A percentile compares a stretch with the other conserved stretches of the same genome.
Evolutionary conservation across 1,140 invertebrate genomes (phyloP).

Genomic region (Pentalonia nigronervosa): DNA sequence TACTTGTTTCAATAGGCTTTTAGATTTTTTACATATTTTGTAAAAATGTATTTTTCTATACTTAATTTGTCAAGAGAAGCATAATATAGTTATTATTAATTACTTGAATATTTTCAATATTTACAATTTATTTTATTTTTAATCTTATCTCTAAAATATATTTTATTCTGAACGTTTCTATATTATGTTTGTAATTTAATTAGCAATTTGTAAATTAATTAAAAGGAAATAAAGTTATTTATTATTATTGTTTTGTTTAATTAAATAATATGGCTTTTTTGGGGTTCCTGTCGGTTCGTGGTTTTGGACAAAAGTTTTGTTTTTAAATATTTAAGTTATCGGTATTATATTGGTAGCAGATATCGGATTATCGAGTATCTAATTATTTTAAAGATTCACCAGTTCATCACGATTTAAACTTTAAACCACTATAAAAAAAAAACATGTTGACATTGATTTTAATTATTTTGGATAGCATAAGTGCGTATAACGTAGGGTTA

Average conservation of each 20-base stretch:
- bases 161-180: not conserved
- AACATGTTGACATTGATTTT: not conserved
- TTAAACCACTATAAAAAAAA: not conserved
- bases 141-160: not conserved
- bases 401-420: not conserved
- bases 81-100: not conserved
- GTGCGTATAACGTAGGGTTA: not conserved
- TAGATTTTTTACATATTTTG: too few relatives aligned
- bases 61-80: too few relatives aligned
- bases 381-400: not conserved
- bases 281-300: too few relatives aligned
- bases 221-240: not conserved
- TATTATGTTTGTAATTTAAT: not conserved
- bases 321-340: not conserved
- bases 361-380: not conserved
- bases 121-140: not conserved
- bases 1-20: too few relatives aligned
- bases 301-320: not conserved
- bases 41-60: too few relatives aligned
- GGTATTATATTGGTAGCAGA: too few relatives aligned
- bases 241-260: too few relatives aligned
- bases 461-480: not conserved
- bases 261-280: too few relatives aligned
- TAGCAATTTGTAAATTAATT: not conserved
- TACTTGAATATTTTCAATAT: not conserved